Evolutionary conservation across 2,888 invertebrate species (phyloP).

Genomic region (Cancer borealis): DNA sequence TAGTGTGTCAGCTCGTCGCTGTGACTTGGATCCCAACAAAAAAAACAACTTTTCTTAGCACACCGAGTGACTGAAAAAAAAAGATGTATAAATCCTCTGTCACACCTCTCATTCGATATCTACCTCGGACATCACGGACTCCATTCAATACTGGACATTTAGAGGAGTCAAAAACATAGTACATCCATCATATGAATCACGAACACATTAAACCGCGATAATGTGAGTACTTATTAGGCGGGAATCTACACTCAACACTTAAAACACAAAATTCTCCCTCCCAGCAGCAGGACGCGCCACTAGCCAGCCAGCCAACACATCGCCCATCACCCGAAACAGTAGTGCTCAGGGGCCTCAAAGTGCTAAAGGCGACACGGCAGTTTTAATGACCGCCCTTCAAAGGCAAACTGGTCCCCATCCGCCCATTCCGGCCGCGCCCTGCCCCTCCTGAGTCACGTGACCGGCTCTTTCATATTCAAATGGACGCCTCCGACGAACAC

Average conservation of each 20-base stretch:
- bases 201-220: too few relatives aligned
- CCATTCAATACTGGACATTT: not conserved
- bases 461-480: conserved; percentile 70
- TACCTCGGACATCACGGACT: not conserved
- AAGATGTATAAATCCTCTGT: not conserved
- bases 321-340: not conserved
- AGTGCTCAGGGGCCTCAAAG: not conserved
- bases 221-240: too few relatives aligned
- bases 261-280: not conserved
- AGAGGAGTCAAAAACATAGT: too few relatives aligned
- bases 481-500: conserved; percentile 51
- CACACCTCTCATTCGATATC: not conserved
- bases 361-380: conserved; percentile 47
- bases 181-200: too few relatives aligned
- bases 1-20: not conserved
- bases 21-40: not conserved
- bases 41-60: not conserved
- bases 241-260: too few relatives aligned
- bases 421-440: conserved; percentile 45
- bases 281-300: not conserved
- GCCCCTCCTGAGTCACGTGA: conserved; percentile 62
- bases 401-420: conserved; percentile 58
- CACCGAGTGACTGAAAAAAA: not conserved
- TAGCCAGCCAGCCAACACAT: not conserved
- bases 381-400: conserved; percentile 61